Conservation (phyloP, 2,797 vertebrate genomes). For the Melanotaenia parkinsoni region DNA sequence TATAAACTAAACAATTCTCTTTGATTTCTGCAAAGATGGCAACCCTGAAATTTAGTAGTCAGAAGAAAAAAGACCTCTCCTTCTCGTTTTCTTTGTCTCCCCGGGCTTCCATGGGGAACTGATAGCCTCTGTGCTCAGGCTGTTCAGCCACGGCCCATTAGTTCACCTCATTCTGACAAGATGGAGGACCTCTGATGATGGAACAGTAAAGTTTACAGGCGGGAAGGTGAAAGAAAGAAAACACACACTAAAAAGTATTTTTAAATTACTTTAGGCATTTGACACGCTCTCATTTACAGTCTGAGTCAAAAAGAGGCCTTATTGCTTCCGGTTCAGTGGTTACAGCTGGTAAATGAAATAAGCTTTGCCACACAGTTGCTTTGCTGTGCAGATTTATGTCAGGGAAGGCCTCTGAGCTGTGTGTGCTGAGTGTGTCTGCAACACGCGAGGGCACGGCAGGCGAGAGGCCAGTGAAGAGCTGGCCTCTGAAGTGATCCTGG, state of each 20-base stretch:
- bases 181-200: conserved; percentile 72
- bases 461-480: conserved; percentile 46
- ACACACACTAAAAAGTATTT: conserved; percentile 31
- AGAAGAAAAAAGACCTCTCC: conserved; percentile 30
- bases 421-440: conserved; percentile 54
- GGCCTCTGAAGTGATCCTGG: conserved; percentile 59
- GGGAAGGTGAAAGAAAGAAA: conserved; percentile 24
- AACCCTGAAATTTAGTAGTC: conserved; percentile 35
- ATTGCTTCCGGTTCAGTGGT: conserved; percentile 65
- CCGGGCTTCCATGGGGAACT: conserved; percentile 69
- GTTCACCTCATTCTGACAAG: conserved; percentile 75
- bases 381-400: conserved; percentile 65
- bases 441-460: conserved; percentile 31
- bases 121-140: conserved; percentile 72
- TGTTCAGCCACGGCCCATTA: conserved; percentile 75
- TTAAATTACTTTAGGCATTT: conserved; percentile 41
- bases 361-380: conserved; percentile 58
- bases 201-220: conserved; percentile 60
- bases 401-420: conserved; percentile 59
- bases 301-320: conserved; percentile 47
- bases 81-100: conserved; percentile 37
- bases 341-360: conserved; percentile 72
- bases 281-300: conserved; percentile 58
- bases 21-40: conserved; percentile 28
- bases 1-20: conserved; percentile 26